Evolutionary conservation across 2,888 invertebrate species (phyloP).

Genomic region (Griposia aprilina): DNA sequence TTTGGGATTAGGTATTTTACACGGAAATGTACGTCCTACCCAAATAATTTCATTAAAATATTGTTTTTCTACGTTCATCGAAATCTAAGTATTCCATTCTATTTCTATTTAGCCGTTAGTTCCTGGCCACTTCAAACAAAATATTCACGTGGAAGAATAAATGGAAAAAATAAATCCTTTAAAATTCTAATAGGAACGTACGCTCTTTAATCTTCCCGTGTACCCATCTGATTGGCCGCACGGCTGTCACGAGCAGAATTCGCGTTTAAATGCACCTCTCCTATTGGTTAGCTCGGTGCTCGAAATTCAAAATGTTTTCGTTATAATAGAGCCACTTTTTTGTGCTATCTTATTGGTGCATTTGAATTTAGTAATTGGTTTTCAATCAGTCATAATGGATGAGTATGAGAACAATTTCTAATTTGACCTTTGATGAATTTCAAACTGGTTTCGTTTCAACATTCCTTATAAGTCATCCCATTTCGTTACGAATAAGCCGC

Average conservation of each 20-base stretch:
- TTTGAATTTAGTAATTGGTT: constrained; percentile 78
- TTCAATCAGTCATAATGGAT: constrained; percentile 65
- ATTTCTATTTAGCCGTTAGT: constrained; percentile 32
- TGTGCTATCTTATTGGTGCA: constrained; percentile 74
- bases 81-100: constrained; percentile 20
- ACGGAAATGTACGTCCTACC: not conserved
- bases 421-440: constrained; percentile 58
- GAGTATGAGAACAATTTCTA: constrained; percentile 57
- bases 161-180: constrained; percentile 75
- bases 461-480: constrained; percentile 18
- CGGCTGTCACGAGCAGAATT: constrained; percentile 87
- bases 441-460: constrained; percentile 46
- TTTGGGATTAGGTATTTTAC: not conserved
- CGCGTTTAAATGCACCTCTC: constrained; percentile 85
- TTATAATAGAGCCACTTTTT: constrained; percentile 74
- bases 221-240: constrained; percentile 87
- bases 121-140: constrained; percentile 62
- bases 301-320: constrained; percentile 79
- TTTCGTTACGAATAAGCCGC: not conserved
- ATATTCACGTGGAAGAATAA: constrained; percentile 63
- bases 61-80: not conserved
- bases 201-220: constrained; percentile 82
- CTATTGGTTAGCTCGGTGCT: constrained; percentile 80
- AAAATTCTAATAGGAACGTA: constrained; percentile 82
- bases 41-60: not conserved